Percentiles rank a stretch among this genome's conserved stretches.
Evolutionary conservation across 2,888 invertebrate genomes (phyloP).

Genomic region (Argyra leucocephala): DNA sequence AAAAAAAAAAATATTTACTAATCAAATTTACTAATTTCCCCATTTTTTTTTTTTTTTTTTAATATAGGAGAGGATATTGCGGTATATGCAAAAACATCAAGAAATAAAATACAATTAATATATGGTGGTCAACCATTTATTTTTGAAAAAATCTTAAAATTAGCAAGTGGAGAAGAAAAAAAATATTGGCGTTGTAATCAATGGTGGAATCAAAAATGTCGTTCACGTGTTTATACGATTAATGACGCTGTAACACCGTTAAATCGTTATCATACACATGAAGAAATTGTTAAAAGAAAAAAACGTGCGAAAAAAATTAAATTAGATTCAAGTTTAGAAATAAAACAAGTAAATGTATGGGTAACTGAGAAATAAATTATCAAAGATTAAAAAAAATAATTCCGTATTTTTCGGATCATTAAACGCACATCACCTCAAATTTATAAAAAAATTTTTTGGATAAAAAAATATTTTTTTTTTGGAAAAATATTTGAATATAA

Average conservation of each 20-base stretch:
- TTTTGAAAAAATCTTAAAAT: slow-evolving; percentile 40
- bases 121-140: slow-evolving; percentile 44
- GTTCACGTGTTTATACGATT: slow-evolving; percentile 42
- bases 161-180: slow-evolving; percentile 38
- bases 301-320: slow-evolving; percentile 37
- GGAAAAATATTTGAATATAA: too few species aligned
- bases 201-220: slow-evolving; percentile 45
- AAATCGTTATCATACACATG: slow-evolving; percentile 43
- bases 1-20: too few species aligned
- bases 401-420: too few species aligned
- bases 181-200: slow-evolving; percentile 44
- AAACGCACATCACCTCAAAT: too few species aligned
- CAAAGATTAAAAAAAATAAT: too few species aligned
- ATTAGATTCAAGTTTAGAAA: not conserved
- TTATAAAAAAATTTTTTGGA: too few species aligned
- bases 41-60: not conserved
- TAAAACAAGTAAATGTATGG: not conserved
- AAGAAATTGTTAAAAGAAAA: slow-evolving; percentile 42
- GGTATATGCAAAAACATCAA: slow-evolving; percentile 41
- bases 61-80: slow-evolving; percentile 34
- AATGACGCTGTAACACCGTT: slow-evolving; percentile 40
- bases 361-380: not conserved
- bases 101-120: slow-evolving; percentile 43
- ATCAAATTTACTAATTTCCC: too few species aligned
- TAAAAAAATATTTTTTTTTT: too few species aligned